phyloP scores from a whole-genome alignment of 2,888 invertebrate genomes.

The Drosophila testacea region DNA sequence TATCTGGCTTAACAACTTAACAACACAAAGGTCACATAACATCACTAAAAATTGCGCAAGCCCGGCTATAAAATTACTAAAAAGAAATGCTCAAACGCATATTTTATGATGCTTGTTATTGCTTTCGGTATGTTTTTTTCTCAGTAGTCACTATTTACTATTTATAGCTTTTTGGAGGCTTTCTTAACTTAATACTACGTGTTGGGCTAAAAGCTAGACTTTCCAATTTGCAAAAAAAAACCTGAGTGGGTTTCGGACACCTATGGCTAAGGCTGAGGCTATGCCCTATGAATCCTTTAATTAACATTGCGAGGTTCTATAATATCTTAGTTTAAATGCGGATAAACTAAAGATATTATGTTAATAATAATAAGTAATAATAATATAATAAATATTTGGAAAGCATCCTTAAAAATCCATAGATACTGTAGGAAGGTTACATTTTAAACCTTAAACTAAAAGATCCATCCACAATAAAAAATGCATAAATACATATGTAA shows the following conservation, averaged over 20 bases:
- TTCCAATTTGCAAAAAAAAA: not conserved
- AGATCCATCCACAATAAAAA: too few species aligned
- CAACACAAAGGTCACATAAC: conserved; percentile 15
- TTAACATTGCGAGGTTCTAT: not conserved
- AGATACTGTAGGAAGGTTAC: too few species aligned
- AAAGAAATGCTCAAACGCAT: conserved; percentile 30
- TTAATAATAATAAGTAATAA: too few species aligned
- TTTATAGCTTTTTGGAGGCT: not conserved
- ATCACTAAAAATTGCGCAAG: conserved; percentile 22
- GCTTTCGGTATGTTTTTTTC: conserved; percentile 7
- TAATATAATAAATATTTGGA: too few species aligned
- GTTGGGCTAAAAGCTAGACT: not conserved
- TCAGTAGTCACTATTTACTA: not conserved
- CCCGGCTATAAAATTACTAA: conserved; percentile 6
- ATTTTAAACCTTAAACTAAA: too few species aligned
- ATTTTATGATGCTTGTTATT: conserved; percentile 37
- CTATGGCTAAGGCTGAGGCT: too few species aligned
- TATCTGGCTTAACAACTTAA: conserved; percentile 25
- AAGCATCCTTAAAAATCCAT: too few species aligned
- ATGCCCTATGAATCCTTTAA: not conserved
- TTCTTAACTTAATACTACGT: not conserved
- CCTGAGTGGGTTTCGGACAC: not conserved
- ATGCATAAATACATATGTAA: too few species aligned
- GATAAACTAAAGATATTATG: too few species aligned
- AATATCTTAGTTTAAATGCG: too few species aligned